Base-by-base conservation (phyloP, 2,113 vertebrate genomes). In the Microcebus griseorufus region DNA sequence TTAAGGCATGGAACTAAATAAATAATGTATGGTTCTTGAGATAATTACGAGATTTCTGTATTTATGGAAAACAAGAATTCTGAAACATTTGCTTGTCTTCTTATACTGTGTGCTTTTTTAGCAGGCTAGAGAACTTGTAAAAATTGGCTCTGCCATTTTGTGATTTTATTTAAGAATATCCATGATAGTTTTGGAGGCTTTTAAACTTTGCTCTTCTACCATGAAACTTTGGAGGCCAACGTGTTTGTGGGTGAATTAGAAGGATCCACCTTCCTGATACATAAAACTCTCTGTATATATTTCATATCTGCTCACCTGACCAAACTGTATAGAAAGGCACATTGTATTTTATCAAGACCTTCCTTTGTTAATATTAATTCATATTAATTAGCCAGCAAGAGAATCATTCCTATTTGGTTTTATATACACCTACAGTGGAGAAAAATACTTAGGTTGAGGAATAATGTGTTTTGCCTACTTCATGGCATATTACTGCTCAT, bases 51-150 rank as follows among this genome's bases (percentile, higher is more conserved):
- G 58, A 80, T 70, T 64, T 97, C 48, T 94, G 7, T 88, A 81
- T 94, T 91, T 97, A 80, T 91, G 83, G 58, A 82, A 95, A 95
- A 93, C 18, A 94, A 37, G 76, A 95, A 42, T 76, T 86, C 39
- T 48, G 81, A 82, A 96, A 94, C 67, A 45, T 88, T 85, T 64
- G 64, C 55, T 83, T 84, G 73, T 92, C 58, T 83, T 32, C 32
- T 75, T 86, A 45, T 22, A 81, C 3, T 29, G 51, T 65, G 6
- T 65, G 39, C 55, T 84, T 87, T 72, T 73, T 78, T 88, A 85
- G 72, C 79, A 73, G 91, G 25, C 13, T 64, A 45, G 51, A 18
- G 27, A 72, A 81, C 27, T 89, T 67, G 62, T 86, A n/a, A 88
- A 79, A 73, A 78, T 45, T n/a, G 64, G 73, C 53, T 62, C 78